Evolutionary conservation across 2,888 invertebrate genomes (phyloP), one percentile per base, ranked within the genome.

Genomic region (Polydrusus pterygomalis): DNA sequence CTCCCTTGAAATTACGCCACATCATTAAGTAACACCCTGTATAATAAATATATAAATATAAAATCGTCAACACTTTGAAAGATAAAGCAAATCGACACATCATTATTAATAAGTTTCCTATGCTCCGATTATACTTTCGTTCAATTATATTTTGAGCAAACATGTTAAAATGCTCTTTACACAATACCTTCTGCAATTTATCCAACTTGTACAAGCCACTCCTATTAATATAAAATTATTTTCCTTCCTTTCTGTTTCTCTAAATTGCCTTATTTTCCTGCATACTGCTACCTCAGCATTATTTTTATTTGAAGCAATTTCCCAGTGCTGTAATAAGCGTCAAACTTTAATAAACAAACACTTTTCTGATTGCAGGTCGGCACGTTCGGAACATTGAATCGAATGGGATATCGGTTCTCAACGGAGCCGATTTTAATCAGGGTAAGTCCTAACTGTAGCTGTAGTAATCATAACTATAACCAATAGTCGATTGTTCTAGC

Each of bases 361-460:
- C 65, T 79, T 77, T 76, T 82, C 68, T 79, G 78, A 69, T 87
- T 87, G 20, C 86, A 88, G 88, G 87, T 60, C 84, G 87, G 78
- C 85, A 86, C 81, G 85, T 84, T 68, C 84, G 88, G 77, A 87
- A 88, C 82, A 84, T 86, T 75, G 88, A 87, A 80, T 84, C 87
- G 73, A 88, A 87, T 82, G 87, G 87, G 77, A 86, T 88, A 83
- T 85, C 87, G 79, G 85, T 86, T 74, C 82, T 87, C 71, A 74
- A 74, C 60, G 82, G 83, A 67, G 87, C 86, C 79, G 87, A 88
- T 83, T 87, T 87, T 86, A 88, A 87, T 86, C 87, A 86, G 81
- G 88, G 88, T 88, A 84, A 86, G 88, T 84, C 82, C 81, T 84
- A 82, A 82, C 63, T 68, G 73, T 76, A 77, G 58, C 72, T 13